Conservation (phyloP, 2,888 invertebrate species). For the Sicus ferrugineus region DNA sequence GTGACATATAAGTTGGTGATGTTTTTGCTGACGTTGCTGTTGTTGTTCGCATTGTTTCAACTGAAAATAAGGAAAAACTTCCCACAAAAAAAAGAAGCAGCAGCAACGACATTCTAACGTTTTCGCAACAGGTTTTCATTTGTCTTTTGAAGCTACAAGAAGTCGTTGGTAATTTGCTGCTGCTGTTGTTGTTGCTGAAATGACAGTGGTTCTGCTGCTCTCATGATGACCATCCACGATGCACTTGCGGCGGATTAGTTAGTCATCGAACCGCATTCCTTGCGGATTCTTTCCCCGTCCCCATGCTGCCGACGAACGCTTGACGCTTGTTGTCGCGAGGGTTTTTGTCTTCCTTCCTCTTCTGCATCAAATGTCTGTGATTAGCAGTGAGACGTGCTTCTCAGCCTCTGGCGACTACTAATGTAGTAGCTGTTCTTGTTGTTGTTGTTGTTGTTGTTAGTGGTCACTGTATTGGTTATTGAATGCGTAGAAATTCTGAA, state of each 20-base stretch:
- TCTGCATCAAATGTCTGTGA: too few relatives aligned
- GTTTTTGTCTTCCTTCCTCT: too few relatives aligned
- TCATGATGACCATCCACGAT: neutral
- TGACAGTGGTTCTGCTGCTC: neutral
- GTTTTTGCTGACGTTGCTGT: too few relatives aligned
- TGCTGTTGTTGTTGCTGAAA: neutral
- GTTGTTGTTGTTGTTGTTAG: neutral
- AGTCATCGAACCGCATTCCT: too few relatives aligned
- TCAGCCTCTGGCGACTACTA: too few relatives aligned
- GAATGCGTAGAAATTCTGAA: neutral
- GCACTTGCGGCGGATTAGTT: too few relatives aligned
- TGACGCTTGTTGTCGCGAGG: too few relatives aligned
- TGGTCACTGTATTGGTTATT: neutral
- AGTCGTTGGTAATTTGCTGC: neutral
- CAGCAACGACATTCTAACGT: conserved; percentile 19
- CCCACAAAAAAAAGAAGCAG: conserved; percentile 9
- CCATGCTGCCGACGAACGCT: too few relatives aligned
- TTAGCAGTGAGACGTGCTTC: too few relatives aligned
- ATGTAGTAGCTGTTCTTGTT: too few relatives aligned
- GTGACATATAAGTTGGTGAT: too few relatives aligned
- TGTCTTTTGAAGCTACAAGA: neutral
- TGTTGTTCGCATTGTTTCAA: neutral
- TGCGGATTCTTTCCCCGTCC: too few relatives aligned
- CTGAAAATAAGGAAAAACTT: neutral
- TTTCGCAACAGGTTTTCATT: conserved; percentile 1